These are phyloP conservation scores for Alsophila aescularia DNA, from an alignment of 2,888 invertebrate genomes.

Conservation along the genomic window DNA sequence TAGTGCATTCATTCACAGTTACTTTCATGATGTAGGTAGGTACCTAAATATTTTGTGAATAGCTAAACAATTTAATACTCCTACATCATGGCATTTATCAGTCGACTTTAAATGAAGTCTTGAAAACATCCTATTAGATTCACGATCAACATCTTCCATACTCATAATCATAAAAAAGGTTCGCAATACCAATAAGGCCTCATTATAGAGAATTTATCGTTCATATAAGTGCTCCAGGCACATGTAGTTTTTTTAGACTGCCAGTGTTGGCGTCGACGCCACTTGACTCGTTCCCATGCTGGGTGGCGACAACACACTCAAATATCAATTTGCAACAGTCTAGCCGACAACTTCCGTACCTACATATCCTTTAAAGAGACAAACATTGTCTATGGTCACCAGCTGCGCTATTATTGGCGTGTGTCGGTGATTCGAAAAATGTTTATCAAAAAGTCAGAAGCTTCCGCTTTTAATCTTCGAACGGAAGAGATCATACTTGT, in stretches of 20 bases:
- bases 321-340: conserved; percentile 79
- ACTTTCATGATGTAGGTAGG: background rate
- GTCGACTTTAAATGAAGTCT: too few species aligned
- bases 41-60: too few species aligned
- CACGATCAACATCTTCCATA: conserved; percentile 1
- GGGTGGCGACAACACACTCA: conserved; percentile 82
- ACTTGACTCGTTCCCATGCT: conserved; percentile 54
- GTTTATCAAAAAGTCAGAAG: conserved; percentile 31
- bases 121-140: background rate
- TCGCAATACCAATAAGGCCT: conserved; percentile 46
- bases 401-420: conserved; percentile 36
- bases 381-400: conserved; percentile 36
- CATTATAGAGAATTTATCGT: conserved; percentile 71
- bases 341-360: conserved; percentile 71
- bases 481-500: conserved; percentile 28
- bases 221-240: conserved; percentile 53
- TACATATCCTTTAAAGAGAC: conserved; percentile 35
- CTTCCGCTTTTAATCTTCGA: conserved; percentile 38
- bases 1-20: background rate
- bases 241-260: conserved; percentile 50
- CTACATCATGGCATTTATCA: too few species aligned
- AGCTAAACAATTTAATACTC: too few species aligned
- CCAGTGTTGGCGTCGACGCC: conserved; percentile 61
- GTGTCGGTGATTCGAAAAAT: conserved; percentile 28
- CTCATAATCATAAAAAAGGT: conserved; percentile 28